A percentile compares a stretch with the other conserved stretches of the same genome.
phyloP scores from a whole-genome alignment of 1,140 invertebrate genomes.

The Aphaenogaster floridana region DNA sequence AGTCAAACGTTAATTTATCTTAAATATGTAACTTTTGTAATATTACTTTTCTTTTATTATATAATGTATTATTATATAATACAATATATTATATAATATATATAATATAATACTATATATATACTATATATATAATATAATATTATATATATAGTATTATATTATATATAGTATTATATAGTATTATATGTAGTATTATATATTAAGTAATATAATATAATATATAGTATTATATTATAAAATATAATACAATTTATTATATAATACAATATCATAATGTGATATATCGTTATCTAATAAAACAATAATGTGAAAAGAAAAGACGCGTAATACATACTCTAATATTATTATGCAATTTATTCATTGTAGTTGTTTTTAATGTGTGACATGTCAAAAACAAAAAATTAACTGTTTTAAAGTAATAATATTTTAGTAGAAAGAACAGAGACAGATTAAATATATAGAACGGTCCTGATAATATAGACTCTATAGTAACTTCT shows the following conservation, averaged over 20 bases:
- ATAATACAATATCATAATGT: neutral
- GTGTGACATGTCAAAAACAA: too few species aligned
- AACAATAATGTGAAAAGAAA: neutral
- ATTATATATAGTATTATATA: too few species aligned
- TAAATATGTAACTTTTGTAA: neutral
- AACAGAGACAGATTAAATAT: neutral
- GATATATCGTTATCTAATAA: neutral
- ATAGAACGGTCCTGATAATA: neutral
- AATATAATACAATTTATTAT: too few species aligned
- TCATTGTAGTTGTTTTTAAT: neutral
- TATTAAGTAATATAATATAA: too few species aligned
- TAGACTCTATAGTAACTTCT: neutral
- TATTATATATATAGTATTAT: too few species aligned
- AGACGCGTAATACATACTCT: neutral
- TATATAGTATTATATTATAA: too few species aligned
- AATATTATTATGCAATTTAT: neutral
- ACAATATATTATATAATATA: too few species aligned
- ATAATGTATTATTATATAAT: too few species aligned
- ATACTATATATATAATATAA: too few species aligned
- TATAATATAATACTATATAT: too few species aligned
- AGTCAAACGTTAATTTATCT: neutral
- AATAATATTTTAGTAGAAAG: neutral
- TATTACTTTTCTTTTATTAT: neutral
- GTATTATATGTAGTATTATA: too few species aligned
- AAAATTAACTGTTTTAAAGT: neutral